Conservation (phyloP, 1,140 invertebrate species). For the Lineus longissimus region DNA sequence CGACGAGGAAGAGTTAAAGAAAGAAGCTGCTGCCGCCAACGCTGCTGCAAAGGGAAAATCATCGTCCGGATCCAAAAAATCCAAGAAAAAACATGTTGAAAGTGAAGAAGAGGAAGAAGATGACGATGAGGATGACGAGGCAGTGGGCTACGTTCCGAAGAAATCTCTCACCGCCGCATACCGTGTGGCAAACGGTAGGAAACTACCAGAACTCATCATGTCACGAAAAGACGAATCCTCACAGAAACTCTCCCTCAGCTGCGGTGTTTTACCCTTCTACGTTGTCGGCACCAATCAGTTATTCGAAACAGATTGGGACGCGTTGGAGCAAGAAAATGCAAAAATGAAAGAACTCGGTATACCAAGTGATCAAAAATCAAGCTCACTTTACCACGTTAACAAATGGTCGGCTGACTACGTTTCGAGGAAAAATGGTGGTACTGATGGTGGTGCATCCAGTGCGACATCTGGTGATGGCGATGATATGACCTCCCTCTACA, state of each 20-base stretch:
- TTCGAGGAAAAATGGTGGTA: not conserved
- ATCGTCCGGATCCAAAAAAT: not conserved
- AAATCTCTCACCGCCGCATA: not conserved
- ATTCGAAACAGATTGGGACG: constrained; percentile 5
- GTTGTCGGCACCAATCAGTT: constrained; percentile 5
- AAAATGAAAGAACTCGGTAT: not conserved
- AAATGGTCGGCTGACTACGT: not conserved
- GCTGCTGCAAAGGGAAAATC: too few relatives aligned
- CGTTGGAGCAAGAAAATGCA: not conserved
- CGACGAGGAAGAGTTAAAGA: constrained; percentile 4
- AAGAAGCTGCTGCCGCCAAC: not conserved
- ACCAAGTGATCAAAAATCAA: not conserved
- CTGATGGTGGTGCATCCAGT: not conserved
- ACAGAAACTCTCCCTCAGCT: constrained; percentile 2
- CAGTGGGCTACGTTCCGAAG: not conserved
- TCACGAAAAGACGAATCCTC: constrained; percentile 1
- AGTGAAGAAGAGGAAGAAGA: not conserved
- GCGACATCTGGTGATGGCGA: not conserved
- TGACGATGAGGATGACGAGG: not conserved
- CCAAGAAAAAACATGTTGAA: not conserved
- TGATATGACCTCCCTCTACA: not conserved
- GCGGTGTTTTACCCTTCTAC: constrained; percentile 5
- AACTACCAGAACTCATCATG: constrained; percentile 1
- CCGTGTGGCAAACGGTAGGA: not conserved
- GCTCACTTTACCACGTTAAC: not conserved